Evolutionary conservation across 30 jellyfish, hydroid and myxozoan genomes (phyloP), one percentile per base, ranked within the genome.

Genomic region (Mastigias papua): DNA sequence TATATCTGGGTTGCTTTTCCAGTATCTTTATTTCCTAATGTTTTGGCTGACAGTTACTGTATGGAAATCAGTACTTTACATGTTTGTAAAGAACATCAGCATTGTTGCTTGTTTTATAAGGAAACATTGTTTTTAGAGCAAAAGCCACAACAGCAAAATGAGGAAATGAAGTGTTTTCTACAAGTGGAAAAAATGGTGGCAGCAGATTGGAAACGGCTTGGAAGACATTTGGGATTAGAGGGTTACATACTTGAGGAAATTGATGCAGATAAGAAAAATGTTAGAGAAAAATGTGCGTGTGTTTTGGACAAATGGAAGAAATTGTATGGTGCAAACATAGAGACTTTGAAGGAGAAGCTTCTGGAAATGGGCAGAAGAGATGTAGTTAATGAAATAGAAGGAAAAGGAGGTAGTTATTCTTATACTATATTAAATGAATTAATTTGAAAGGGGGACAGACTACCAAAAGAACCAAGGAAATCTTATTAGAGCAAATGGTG

Each of bases 181-280:
- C 27, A 37, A 54, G 72, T 70, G 11, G 69, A 69, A 46, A 62
- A 83, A 0, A 69, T 21, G 80, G 74, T 69, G 4, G 92, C 86
- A 3, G 86, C 86, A 0, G 92, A 83, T 1, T 83, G 92, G 92
- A 83, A 54, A 51, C 34, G 69, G 30, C 50, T 83, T 26, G 92
- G 80, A 48, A 69, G 92, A 69, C 46, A 50, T 31, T 27, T 83
- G 8, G 57, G 37, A 26, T 48, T 83, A 1, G 92, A 70, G 26
- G 85, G 69, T 1, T 20, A 54, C 61, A 33, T 32, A 2, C n/a
- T 70, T 32, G 80, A 69, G 19, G 28, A 51, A 83, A 83, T 83
- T 48, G 86, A 83, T 32, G 72, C 28, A 0, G 86, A 69, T 9
- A 49, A 48, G 26, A 29, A 34, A n/a, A 60, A 0, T 1, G 57